These are phyloP conservation scores for Notiomystis cincta DNA, from an alignment of 2,113 vertebrate species.

Conservation along the genomic window DNA sequence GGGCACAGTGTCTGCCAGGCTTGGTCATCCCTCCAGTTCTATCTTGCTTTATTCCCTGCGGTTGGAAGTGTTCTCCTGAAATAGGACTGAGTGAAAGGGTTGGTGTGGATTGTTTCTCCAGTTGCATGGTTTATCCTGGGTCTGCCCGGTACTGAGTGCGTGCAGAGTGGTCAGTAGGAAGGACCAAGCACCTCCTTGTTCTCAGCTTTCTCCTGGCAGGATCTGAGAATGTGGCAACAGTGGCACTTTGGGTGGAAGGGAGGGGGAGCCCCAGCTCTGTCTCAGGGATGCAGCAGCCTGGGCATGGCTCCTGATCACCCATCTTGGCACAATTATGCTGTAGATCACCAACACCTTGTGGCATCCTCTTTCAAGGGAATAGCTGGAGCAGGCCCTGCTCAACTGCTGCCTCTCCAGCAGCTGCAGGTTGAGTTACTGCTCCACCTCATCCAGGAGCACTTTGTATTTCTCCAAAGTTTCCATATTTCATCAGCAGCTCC, in stretches of 20 bases:
- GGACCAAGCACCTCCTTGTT: not conserved
- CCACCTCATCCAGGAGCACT: not conserved
- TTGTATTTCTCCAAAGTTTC: not conserved
- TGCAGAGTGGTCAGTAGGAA: accelerated
- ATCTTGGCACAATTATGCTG: accelerated
- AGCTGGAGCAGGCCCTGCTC: not conserved
- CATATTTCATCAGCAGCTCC: not conserved
- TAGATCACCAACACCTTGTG: accelerated
- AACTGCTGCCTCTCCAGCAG: not conserved
- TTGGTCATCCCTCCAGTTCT: not conserved
- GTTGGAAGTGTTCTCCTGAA: accelerated
- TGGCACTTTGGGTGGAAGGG: not conserved
- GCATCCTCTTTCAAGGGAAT: accelerated
- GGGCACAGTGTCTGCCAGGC: not conserved
- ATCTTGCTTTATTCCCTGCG: accelerated
- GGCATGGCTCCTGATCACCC: accelerated
- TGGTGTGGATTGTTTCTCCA: accelerated
- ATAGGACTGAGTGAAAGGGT: accelerated
- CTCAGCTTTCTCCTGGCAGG: not conserved
- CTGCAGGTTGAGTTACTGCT: not conserved
- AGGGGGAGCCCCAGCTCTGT: not conserved
- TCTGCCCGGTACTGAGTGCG: accelerated
- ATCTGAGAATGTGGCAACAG: accelerated
- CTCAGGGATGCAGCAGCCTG: not conserved
- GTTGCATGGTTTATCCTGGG: accelerated